Base-by-base conservation (phyloP, 1,140 invertebrate genomes). In the Meteorus sp. region DNA sequence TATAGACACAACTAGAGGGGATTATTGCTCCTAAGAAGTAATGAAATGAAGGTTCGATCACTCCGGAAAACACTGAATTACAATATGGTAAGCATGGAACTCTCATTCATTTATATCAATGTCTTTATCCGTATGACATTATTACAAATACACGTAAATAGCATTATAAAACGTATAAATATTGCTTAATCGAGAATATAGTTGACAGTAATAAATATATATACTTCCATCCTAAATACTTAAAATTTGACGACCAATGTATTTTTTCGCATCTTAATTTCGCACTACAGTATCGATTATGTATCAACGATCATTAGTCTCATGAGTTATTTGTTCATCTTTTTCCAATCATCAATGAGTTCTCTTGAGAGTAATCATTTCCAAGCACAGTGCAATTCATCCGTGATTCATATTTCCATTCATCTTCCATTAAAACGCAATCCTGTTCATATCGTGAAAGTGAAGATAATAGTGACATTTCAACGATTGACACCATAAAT, bases 1-100 rank as follows among this genome's bases (percentile, higher is more conserved):
- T 88, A 74, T 78, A 92, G 89, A 87, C 90, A 31, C 93, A 95
- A 83, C 79, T 96, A 44, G 93, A 96, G 83, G 92, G 92, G 68
- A 94, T 95, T 62, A 93, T 94, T 65, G 90, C 91, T 48, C 91
- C 92, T 11, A 95, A 94, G 77, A 95, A 94, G 78, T 93, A 87
- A 85, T n/a, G 20, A 37, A 11, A 9, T 2, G n/a, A 27, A n/a
- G 20, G 17, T 17, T 43, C 33, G 2, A 41, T 6, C n/a, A 52
- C 62, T 48, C 53, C 35, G 31, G 11, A 19, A 43, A 33, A 52
- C 25, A 45, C 15, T 25, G 19, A 39, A 45, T 47, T 39, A n/a
- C n/a, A 37, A 33, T 43, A 17, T 20, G 48, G 51, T 58, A n/a
- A 43, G 31, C 9, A 39, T 37, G 25, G 54, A 43, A 31, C 1